These are phyloP conservation scores for Idaea straminata DNA, from an alignment of 2,888 invertebrate species.

Conservation along the genomic window DNA sequence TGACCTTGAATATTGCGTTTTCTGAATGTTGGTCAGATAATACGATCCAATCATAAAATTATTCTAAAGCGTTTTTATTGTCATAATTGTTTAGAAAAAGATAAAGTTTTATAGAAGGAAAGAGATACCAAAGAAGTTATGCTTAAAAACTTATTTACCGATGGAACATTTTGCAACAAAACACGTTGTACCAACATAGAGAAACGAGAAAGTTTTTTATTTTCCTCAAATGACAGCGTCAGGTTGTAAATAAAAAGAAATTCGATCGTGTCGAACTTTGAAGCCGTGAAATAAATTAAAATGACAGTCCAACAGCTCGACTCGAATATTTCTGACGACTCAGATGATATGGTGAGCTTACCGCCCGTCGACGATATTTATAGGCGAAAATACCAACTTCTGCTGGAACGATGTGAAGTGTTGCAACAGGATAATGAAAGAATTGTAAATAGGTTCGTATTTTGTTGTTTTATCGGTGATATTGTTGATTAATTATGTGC, in stretches of 20 bases:
- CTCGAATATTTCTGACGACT: slow-evolving; percentile 79
- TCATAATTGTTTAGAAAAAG: neutral
- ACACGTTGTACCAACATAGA: slow-evolving; percentile 32
- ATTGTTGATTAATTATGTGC: slow-evolving; percentile 27
- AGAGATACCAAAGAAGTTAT: neutral
- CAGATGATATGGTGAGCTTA: slow-evolving; percentile 78
- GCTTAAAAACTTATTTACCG: slow-evolving; percentile 5
- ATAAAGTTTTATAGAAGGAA: neutral
- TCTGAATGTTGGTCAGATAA: slow-evolving; percentile 10
- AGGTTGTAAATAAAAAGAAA: slow-evolving; percentile 61
- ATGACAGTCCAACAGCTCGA: slow-evolving; percentile 78
- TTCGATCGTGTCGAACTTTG: slow-evolving; percentile 70
- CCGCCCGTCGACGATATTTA: slow-evolving; percentile 84
- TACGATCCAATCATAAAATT: neutral
- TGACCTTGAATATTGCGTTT: neutral
- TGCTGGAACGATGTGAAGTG: slow-evolving; percentile 87
- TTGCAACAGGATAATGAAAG: slow-evolving; percentile 89
- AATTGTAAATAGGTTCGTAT: slow-evolving; percentile 82
- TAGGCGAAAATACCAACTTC: slow-evolving; percentile 86
- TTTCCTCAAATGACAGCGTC: slow-evolving; percentile 37
- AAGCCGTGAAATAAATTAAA: slow-evolving; percentile 77
- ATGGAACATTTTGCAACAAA: slow-evolving; percentile 12
- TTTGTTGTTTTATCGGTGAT: slow-evolving; percentile 32
- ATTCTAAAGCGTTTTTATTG: neutral
- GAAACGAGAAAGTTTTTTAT: slow-evolving; percentile 13